Evolutionary conservation across 2,113 vertebrate genomes (phyloP).

Genomic region (Serilophus lunatus): DNA sequence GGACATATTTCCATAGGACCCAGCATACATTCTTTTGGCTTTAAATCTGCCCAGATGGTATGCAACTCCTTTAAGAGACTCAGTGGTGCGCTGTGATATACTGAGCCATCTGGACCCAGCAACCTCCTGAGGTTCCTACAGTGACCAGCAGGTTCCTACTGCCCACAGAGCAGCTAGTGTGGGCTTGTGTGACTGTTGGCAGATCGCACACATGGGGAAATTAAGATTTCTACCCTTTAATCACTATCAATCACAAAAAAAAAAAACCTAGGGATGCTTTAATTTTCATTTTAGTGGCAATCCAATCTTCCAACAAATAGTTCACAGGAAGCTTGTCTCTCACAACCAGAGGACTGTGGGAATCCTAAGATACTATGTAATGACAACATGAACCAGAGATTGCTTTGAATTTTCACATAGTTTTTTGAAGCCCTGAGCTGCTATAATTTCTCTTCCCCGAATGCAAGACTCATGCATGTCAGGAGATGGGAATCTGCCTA

Average conservation of each 20-base stretch:
- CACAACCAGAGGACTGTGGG: neutral
- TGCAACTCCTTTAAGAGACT: neutral
- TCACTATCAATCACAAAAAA: neutral
- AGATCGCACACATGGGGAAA: neutral
- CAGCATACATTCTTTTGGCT: neutral
- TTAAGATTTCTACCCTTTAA: neutral
- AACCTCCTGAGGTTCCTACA: neutral
- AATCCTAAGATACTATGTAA: neutral
- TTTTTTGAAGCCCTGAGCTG: neutral
- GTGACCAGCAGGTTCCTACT: neutral
- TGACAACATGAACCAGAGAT: neutral
- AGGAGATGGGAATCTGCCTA: neutral
- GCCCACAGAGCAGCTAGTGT: neutral
- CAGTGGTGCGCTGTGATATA: neutral
- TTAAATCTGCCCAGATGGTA: constrained; percentile 4
- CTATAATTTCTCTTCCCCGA: neutral
- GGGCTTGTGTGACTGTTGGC: neutral
- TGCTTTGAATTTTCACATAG: neutral
- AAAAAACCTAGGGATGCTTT: neutral
- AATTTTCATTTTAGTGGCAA: neutral
- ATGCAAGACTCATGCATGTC: neutral
- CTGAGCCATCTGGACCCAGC: constrained; percentile 18
- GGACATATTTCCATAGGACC: neutral
- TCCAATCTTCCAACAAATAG: neutral
- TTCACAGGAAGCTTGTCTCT: neutral